Base-by-base conservation (phyloP, 2,797 vertebrate species). In the Okamejei kenojei region DNA sequence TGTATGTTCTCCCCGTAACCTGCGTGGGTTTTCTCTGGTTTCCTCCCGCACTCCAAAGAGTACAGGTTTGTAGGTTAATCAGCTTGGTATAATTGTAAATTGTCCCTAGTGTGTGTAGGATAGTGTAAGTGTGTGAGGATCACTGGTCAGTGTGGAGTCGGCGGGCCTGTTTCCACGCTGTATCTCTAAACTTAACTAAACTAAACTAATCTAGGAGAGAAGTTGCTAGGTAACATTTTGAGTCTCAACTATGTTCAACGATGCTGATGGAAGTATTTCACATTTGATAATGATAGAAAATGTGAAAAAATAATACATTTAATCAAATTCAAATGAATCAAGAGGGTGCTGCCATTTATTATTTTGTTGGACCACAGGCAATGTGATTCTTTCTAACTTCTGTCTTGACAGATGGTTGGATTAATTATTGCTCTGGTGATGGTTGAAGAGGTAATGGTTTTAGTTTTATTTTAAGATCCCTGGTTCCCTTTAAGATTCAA, bases 401-500 rank as follows among this genome's bases (percentile, higher is more conserved):
- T 73, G 26, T 23, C 68, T 74, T 91, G 90, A 91, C 90, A 91
- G 68, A 91, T 74, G 90, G 90, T 91, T 73, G 38, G 71, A 91
- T 91, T 91, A 91, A 54, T 91, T 91, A 91, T 91, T 73, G 35
- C 38, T 17, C 38, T 15, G 38, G 71, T 73, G 71, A 54, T 76
- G 90, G 23, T 54, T 91, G 68, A 74, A 73, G 29, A 71, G 26
- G 35, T 91, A 91, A 91, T 54, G 21, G 45, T 91, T 91, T 32
- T 38, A 29, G 38, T 54, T 91, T 74, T 58, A 32, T 38, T 91
- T 74, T 45, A 74, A 38, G 13, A 38, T 54, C 13, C 45, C 71
- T 54, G 38, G 8, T 54, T 74, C 90, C 38, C 54, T 91, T 91
- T 54, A 76, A 74, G 35, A 74, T 54, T 91, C 38, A 74, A 76